Conservation (phyloP, 2,797 vertebrate genomes). For the Acestrorhynchus altus region DNA sequence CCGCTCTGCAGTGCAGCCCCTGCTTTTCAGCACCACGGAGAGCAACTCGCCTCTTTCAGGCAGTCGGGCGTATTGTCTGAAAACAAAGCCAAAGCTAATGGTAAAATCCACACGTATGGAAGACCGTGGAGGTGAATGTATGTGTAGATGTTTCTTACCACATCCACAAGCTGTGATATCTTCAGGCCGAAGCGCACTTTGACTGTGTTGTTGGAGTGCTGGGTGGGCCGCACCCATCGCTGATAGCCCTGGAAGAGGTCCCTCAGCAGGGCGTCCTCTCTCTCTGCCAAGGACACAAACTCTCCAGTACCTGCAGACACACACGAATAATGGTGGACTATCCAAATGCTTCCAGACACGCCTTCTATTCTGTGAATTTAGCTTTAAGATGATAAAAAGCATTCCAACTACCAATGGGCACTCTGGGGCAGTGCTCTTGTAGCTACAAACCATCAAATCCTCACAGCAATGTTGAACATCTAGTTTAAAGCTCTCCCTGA, state of each 20-base stretch:
- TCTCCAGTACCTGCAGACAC: constrained; percentile 70
- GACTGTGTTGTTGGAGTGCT: constrained; percentile 90
- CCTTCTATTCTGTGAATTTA: no score
- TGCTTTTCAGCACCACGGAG: constrained; percentile 58
- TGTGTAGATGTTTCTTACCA: constrained; percentile 80
- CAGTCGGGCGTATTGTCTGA: neutral
- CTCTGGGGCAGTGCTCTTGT: no score
- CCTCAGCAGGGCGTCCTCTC: constrained; percentile 86
- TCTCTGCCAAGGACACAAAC: constrained; percentile 82
- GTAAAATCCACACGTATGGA: neutral
- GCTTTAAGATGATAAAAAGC: no score
- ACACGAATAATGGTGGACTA: constrained; percentile 58
- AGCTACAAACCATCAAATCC: neutral
- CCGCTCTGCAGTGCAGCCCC: neutral
- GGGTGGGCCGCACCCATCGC: constrained; percentile 93
- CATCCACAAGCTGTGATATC: constrained; percentile 96
- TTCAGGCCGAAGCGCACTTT: constrained; percentile 93
- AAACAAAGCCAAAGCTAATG: neutral
- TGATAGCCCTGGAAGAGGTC: constrained; percentile 91
- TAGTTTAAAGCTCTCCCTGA: neutral
- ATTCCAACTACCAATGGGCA: no score
- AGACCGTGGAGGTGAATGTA: neutral
- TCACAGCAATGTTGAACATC: neutral
- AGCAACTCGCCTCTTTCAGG: constrained; percentile 40
- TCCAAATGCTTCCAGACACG: neutral